phyloP scores from a whole-genome alignment of 2,113 vertebrate genomes.

The Pseudolaguvia tuberculata region DNA sequence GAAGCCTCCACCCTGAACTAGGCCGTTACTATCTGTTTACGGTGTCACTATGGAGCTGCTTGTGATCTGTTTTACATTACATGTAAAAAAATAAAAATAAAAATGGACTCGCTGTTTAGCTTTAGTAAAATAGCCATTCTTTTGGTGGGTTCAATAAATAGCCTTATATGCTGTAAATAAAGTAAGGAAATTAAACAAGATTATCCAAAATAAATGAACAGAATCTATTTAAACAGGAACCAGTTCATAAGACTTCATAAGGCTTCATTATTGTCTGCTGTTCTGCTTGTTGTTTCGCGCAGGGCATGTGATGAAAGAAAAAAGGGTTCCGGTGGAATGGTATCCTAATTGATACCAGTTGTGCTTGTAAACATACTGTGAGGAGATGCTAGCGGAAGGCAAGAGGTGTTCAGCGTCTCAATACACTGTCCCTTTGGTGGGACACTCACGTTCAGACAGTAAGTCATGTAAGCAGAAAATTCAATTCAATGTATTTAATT shows the following conservation, averaged over 20 bases:
- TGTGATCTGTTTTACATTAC: background rate
- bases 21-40: background rate
- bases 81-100: background rate
- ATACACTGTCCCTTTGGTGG: background rate
- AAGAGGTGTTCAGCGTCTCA: background rate
- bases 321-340: constrained; percentile 42
- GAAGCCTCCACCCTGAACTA: background rate
- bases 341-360: constrained; percentile 50
- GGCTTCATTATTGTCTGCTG: constrained; percentile 36
- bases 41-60: background rate
- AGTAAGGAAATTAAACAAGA: constrained; percentile 18
- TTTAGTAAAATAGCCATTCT: background rate
- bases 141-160: background rate
- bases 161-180: background rate
- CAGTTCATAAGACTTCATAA: constrained; percentile 20
- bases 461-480: background rate
- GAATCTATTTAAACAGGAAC: constrained; percentile 27
- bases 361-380: constrained; percentile 46
- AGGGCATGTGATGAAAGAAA: constrained; percentile 46
- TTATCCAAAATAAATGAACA: background rate
- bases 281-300: constrained; percentile 42
- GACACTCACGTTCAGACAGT: background rate
- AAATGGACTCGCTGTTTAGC: background rate
- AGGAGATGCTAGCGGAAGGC: background rate
- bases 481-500: too few species aligned